Conservation (phyloP, 2,797 vertebrate species). For the Typhlichthys subterraneus region DNA sequence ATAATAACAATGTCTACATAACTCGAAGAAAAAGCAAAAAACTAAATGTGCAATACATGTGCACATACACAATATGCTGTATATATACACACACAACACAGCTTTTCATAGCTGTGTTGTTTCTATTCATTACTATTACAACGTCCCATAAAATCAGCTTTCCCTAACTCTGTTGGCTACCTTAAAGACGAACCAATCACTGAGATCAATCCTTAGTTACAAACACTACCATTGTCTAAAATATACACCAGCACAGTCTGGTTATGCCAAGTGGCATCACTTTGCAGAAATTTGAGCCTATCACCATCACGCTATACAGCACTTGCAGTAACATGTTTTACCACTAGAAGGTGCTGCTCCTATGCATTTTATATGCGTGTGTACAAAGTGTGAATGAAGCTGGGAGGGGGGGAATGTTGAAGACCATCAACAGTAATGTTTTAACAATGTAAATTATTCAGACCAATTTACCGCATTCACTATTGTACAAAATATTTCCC, state of each 20-base stretch:
- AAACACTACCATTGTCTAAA: too few species aligned
- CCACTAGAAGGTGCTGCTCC: too few species aligned
- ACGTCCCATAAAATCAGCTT: neutral
- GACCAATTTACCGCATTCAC: slow-evolving; percentile 9
- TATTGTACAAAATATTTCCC: slow-evolving; percentile 15
- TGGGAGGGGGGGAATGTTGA: slow-evolving; percentile 10
- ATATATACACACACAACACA: slow-evolving; percentile 11
- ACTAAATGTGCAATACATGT: slow-evolving; percentile 32
- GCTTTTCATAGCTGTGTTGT: neutral
- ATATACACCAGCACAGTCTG: too few species aligned
- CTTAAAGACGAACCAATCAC: neutral
- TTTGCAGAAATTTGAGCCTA: too few species aligned
- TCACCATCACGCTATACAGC: too few species aligned
- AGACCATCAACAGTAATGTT: neutral
- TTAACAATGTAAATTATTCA: slow-evolving; percentile 6
- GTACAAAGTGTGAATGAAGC: neutral
- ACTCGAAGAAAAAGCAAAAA: slow-evolving; percentile 8
- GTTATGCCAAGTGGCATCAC: too few species aligned
- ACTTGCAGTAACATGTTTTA: too few species aligned
- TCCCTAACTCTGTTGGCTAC: neutral
- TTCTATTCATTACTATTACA: neutral
- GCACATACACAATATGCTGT: slow-evolving; percentile 47
- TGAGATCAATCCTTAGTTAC: too few species aligned
- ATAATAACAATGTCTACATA: slow-evolving; percentile 6
- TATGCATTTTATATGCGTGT: too few species aligned